These are phyloP conservation scores for Euwallacea fornicatus DNA, from an alignment of 1,140 invertebrate genomes.

Conservation along the genomic window DNA sequence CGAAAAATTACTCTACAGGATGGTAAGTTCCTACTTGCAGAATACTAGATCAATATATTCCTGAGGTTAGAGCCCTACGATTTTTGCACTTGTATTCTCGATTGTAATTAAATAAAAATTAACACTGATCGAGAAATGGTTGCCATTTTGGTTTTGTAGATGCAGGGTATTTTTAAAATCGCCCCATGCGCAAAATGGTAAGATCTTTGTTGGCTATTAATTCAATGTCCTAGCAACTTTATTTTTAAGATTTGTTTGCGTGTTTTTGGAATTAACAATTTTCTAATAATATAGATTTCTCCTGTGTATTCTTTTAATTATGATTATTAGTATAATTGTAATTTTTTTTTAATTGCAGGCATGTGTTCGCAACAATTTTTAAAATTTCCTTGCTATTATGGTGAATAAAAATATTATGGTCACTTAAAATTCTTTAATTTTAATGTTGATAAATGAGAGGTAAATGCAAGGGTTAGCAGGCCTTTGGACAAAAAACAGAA, in stretches of 20 bases:
- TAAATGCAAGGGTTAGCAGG: not conserved
- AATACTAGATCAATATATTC: not conserved
- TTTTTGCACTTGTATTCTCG: too few relatives aligned
- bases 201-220: too few relatives aligned
- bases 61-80: too few relatives aligned
- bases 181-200: too few relatives aligned
- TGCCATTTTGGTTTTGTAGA: too few relatives aligned
- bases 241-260: not conserved
- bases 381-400: not conserved
- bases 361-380: not conserved
- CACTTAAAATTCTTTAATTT: not conserved
- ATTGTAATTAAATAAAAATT: too few relatives aligned
- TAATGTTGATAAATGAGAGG: not conserved
- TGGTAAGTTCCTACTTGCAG: slow-evolving; percentile 21
- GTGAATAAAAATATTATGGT: not conserved
- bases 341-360: not conserved
- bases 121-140: too few relatives aligned
- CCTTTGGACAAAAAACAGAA: not conserved
- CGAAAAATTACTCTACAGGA: not conserved
- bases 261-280: not conserved
- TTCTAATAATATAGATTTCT: not conserved
- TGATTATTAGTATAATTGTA: not conserved
- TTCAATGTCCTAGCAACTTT: too few relatives aligned
- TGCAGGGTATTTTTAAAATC: too few relatives aligned
- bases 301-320: not conserved